Evolutionary conservation across 1,140 invertebrate species (phyloP), one percentile per base, ranked within the genome.

Genomic region (Dinoponera quadriceps): DNA sequence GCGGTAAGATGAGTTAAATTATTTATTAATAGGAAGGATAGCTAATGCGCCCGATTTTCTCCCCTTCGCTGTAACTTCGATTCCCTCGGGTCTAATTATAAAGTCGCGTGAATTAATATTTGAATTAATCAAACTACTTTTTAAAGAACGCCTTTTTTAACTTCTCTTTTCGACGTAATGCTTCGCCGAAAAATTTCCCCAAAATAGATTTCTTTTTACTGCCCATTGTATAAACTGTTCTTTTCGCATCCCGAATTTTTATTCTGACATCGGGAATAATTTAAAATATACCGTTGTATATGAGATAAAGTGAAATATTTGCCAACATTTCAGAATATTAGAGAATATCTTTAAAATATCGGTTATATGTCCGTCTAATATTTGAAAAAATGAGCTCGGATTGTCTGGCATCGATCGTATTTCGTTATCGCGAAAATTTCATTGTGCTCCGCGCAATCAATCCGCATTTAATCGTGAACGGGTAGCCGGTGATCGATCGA

Each of bases 21-120:
- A 74, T 0, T n/a, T 48, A 74, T 20, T 33, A 33, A 11, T 3
- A 14, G 22, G 20, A 0, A 0, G 29, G 44, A 3, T 38, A 25
- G 13, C 13, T 74, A 27, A 63, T n/a, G 63, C 14, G 25, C 7
- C 29, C 27, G 9, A 62, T 74, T 14, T 44, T 18, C 2, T 29
- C 63, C 7, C 5, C 14, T 63, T 63, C 57, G 16, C 0, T 63
- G 49, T 51, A 20, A 75, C 29, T 62, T 75, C n/a, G 62, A 75
- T 63, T 49, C 7, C 3, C 3, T 4, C 20, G 7, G 9, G 3
- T 49, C 27, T 63, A 63, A 75, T 75, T 63, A 75, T 49, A 49
- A n/a, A 63, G 16, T 27, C 25, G 29, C 22, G 22, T 18, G 1
- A 74, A 49, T 60, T 55, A 62, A 29, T 62, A 74, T 62, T 74